A percentile compares a stretch with the other conserved stretches of the same genome.
Conservation (phyloP, 2,797 vertebrate species). For the Sebastes matsubarae region DNA sequence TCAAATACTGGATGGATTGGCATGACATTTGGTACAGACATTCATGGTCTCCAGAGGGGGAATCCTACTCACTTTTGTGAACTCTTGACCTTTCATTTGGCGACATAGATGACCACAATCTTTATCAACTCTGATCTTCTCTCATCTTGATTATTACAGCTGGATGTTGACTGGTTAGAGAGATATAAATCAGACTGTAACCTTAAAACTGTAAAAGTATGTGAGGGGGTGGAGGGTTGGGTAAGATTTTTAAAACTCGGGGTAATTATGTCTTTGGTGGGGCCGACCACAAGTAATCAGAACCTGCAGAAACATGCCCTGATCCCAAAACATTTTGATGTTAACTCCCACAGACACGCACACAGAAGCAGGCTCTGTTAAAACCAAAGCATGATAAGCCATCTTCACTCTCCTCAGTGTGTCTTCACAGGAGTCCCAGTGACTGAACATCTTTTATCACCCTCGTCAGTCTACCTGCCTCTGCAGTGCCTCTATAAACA, state of each 20-base stretch:
- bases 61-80: not conserved
- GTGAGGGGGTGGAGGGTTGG: not conserved
- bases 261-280: not conserved
- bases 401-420: not conserved
- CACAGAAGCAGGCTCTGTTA: not conserved
- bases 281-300: not conserved
- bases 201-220: not conserved
- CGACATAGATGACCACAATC: not conserved
- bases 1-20: too few relatives aligned
- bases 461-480: not conserved
- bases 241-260: not conserved
- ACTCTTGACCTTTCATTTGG: not conserved
- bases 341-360: not conserved
- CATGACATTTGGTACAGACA: not conserved
- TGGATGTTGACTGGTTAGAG: not conserved
- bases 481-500: slow-evolving; percentile 20
- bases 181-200: not conserved
- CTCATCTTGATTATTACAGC: not conserved
- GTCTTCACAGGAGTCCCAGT: not conserved
- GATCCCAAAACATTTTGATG: not conserved
- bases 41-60: not conserved
- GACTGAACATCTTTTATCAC: slow-evolving; percentile 14
- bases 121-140: not conserved
- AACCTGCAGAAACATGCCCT: not conserved
- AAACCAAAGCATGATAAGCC: not conserved